Percentiles rank a stretch among this genome's conserved stretches.
Conservation (phyloP, 2,797 vertebrate species). For the Ptychobarbus kaznakovi region DNA sequence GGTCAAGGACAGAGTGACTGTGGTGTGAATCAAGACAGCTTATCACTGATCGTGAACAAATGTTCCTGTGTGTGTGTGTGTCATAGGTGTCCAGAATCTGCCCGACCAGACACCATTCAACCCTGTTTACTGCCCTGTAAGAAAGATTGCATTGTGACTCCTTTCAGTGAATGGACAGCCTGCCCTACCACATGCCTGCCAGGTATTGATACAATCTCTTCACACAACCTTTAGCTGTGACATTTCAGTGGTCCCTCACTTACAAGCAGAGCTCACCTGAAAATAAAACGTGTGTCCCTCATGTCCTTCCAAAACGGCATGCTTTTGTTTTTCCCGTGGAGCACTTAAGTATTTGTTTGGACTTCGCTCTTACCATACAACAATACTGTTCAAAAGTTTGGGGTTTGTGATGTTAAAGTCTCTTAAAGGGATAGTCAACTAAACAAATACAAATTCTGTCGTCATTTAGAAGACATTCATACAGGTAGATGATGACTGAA, state of each 20-base stretch:
- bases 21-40: constrained; percentile 52
- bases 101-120: constrained; percentile 79
- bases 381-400: not conserved
- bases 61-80: constrained; percentile 26
- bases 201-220: constrained; percentile 72
- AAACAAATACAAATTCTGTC: not conserved
- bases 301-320: not conserved
- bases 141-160: constrained; percentile 90
- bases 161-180: constrained; percentile 94
- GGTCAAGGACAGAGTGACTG: constrained; percentile 68
- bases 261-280: not conserved
- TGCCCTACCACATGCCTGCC: constrained; percentile 85
- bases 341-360: not conserved
- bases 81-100: constrained; percentile 87
- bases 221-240: constrained; percentile 23
- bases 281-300: not conserved
- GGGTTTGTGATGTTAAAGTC: not conserved
- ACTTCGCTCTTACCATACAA: not conserved
- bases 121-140: constrained; percentile 88
- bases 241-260: constrained; percentile 7
- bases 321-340: not conserved
- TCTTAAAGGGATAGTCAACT: not conserved
- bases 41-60: constrained; percentile 60
- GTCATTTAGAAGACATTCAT: too few species aligned
- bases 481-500: too few species aligned